Conservation (phyloP, 1,140 invertebrate species). For the Drosophila cardini region DNA sequence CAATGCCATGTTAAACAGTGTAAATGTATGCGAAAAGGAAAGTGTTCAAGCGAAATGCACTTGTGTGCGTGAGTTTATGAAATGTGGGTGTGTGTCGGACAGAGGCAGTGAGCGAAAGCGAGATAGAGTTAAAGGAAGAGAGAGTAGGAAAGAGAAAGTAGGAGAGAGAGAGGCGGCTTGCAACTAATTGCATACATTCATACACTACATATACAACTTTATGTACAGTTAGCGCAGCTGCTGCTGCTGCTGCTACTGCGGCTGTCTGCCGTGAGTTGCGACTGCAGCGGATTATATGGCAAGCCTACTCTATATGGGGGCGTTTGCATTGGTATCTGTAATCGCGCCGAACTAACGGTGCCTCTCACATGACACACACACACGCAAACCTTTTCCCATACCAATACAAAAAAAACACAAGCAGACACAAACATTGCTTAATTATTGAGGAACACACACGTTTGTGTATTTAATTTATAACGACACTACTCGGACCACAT, state of each 20-base stretch:
- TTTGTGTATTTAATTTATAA: conserved; percentile 46
- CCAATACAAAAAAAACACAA: conserved; percentile 19
- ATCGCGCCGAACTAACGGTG: conserved; percentile 26
- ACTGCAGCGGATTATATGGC: conserved; percentile 50
- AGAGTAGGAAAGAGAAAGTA: conserved; percentile 9
- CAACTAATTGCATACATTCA: conserved; percentile 52
- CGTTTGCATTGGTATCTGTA: conserved; percentile 15
- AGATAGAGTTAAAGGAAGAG: neutral
- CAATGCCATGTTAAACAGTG: conserved; percentile 33
- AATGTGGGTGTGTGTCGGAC: conserved; percentile 32
- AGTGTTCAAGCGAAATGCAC: conserved; percentile 62
- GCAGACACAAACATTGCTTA: conserved; percentile 54
- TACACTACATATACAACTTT: conserved; percentile 17
- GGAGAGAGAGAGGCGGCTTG: conserved; percentile 32
- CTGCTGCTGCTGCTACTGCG: neutral
- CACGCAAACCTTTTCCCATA: conserved; percentile 25
- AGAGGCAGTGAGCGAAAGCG: conserved; percentile 9
- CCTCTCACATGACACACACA: conserved; percentile 37
- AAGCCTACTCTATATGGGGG: conserved; percentile 26
- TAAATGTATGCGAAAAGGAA: conserved; percentile 56
- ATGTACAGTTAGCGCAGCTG: conserved; percentile 39
- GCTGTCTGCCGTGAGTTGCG: conserved; percentile 6
- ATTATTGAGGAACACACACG: conserved; percentile 49
- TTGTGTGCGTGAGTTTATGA: conserved; percentile 36
- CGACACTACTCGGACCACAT: conserved; percentile 33